These are phyloP conservation scores for Mycetomoellerius zeteki DNA, from an alignment of 1,140 invertebrate species.

Conservation along the genomic window DNA sequence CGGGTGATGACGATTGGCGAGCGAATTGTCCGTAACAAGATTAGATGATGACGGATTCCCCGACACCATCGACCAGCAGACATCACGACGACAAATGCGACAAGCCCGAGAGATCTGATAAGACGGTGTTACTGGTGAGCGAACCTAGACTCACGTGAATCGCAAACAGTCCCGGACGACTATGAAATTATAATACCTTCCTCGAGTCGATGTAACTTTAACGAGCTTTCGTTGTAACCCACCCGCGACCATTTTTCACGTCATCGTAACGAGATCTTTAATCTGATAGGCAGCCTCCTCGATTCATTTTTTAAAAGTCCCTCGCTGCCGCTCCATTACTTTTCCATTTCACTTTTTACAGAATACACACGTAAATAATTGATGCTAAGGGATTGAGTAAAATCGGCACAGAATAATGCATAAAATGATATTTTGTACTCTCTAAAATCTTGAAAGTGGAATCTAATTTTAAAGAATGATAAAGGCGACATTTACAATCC, in stretches of 20 bases:
- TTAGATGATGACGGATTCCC: slow-evolving; percentile 84
- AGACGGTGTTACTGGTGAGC: slow-evolving; percentile 80
- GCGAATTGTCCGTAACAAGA: slow-evolving; percentile 57
- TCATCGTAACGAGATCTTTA: slow-evolving; percentile 27
- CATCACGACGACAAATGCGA: slow-evolving; percentile 80
- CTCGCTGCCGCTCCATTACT: background rate
- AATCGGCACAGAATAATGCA: background rate
- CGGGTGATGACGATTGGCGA: slow-evolving; percentile 71
- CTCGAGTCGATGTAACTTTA: slow-evolving; percentile 6
- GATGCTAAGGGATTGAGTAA: background rate
- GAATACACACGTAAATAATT: background rate
- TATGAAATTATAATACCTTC: background rate
- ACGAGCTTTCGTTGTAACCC: slow-evolving; percentile 10
- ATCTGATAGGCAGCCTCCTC: background rate
- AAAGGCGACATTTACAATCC: too few species aligned
- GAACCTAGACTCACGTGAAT: background rate
- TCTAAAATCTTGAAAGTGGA: too few species aligned
- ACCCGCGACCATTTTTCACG: slow-evolving; percentile 22
- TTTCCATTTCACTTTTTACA: background rate
- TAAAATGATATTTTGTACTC: background rate
- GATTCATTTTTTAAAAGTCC: background rate
- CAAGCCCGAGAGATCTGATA: slow-evolving; percentile 73
- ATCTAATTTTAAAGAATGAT: too few species aligned
- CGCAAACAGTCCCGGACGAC: background rate
- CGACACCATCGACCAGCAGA: slow-evolving; percentile 80